Conservation (phyloP, 2,113 vertebrate species). For the cattle (Bos taurus) region DNA sequence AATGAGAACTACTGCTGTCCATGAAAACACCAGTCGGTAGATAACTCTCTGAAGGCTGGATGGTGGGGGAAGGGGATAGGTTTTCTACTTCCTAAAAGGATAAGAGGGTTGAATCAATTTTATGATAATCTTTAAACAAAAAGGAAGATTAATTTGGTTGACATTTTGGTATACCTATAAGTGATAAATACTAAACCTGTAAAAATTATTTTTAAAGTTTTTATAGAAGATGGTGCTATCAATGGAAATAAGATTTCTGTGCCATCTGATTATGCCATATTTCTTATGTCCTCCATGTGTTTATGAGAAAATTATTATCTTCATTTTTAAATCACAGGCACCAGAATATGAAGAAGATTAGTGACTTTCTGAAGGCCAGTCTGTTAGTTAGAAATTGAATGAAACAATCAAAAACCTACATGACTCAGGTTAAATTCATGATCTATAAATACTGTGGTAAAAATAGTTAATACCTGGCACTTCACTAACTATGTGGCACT, state of each 20-base stretch:
- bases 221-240: not conserved
- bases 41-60: not conserved
- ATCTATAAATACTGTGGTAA: not conserved
- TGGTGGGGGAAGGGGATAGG: not conserved
- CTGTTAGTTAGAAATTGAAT: not conserved
- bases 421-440: not conserved
- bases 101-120: not conserved
- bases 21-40: not conserved
- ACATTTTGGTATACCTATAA: not conserved
- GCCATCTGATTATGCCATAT: not conserved
- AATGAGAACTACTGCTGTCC: not conserved
- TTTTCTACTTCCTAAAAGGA: not conserved
- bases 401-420: not conserved
- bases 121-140: conserved; percentile 2
- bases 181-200: not conserved
- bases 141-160: not conserved
- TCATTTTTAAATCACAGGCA: not conserved
- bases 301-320: not conserved
- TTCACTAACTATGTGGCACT: not conserved
- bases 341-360: not conserved
- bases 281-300: not conserved
- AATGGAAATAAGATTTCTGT: not conserved
- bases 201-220: not conserved
- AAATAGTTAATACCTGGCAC: not conserved
- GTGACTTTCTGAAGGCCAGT: not conserved